A percentile compares a stretch with the other conserved stretches of the same genome.
phyloP scores from a whole-genome alignment of 1,140 invertebrate species.

The Maniola jurtina region DNA sequence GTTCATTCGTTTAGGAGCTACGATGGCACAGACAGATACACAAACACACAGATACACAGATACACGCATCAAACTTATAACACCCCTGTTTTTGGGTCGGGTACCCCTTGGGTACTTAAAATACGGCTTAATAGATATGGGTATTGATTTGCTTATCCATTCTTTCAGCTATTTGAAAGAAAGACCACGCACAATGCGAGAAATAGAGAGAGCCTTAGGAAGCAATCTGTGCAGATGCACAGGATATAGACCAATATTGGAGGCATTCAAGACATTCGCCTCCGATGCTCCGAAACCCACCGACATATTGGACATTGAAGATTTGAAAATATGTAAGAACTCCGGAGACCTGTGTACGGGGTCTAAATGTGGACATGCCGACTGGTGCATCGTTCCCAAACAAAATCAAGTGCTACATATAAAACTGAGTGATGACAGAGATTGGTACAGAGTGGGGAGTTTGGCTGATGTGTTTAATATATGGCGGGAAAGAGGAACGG shows the following conservation, averaged over 20 bases:
- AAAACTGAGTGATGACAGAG: constrained; percentile 44
- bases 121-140: no score
- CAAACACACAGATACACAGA: no score
- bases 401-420: constrained; percentile 37
- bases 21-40: no score
- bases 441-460: constrained; percentile 46
- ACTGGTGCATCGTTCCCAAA: constrained; percentile 57
- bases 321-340: constrained; percentile 45
- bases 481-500: constrained; percentile 36
- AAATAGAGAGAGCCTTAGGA: constrained; percentile 85
- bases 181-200: constrained; percentile 66
- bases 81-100: no score
- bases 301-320: constrained; percentile 54
- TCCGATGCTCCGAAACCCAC: constrained; percentile 74
- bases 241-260: constrained; percentile 88
- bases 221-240: constrained; percentile 91
- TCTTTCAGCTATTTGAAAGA: constrained; percentile 66
- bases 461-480: constrained; percentile 48
- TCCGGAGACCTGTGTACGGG: constrained; percentile 30
- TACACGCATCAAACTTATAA: no score
- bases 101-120: no score
- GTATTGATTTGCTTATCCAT: constrained; percentile 6
- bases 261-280: constrained; percentile 86
- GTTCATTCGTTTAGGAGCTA: no score
- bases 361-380: constrained; percentile 40